phyloP scores from a whole-genome alignment of 2,113 vertebrate genomes.

The Dinomys branickii region DNA sequence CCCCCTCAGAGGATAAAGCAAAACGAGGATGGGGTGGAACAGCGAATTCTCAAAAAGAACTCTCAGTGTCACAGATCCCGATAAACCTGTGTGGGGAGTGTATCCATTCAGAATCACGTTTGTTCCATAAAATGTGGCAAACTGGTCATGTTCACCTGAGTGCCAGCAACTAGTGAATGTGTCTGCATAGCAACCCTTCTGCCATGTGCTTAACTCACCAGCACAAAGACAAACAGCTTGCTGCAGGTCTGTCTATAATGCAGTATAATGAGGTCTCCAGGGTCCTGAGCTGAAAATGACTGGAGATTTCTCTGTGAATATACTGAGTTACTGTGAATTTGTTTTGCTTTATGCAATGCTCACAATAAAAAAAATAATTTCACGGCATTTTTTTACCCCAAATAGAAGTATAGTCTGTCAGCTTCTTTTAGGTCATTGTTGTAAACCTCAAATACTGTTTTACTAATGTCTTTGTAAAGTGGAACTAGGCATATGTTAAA shows the following conservation, averaged over 20 bases:
- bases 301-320: slow-evolving; percentile 62
- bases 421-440: slow-evolving; percentile 75
- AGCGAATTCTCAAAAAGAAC: background rate
- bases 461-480: slow-evolving; percentile 56
- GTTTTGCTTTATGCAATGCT: slow-evolving; percentile 61
- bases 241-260: slow-evolving; percentile 49
- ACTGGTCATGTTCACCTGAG: background rate
- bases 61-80: background rate
- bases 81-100: background rate
- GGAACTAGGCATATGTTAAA: slow-evolving; percentile 10
- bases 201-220: slow-evolving; percentile 43
- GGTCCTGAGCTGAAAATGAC: slow-evolving; percentile 33
- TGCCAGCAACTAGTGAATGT: background rate
- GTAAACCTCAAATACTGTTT: slow-evolving; percentile 56
- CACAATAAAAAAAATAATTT: slow-evolving; percentile 49
- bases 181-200: slow-evolving; percentile 64
- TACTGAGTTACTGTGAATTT: slow-evolving; percentile 69
- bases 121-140: background rate
- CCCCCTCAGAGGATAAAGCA: background rate
- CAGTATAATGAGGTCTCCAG: slow-evolving; percentile 74
- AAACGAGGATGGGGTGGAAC: accelerated
- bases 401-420: slow-evolving; percentile 19
- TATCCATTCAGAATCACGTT: background rate
- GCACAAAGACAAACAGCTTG: background rate
- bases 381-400: slow-evolving; percentile 32